Evolutionary conservation across 2,113 vertebrate species (phyloP).

Genomic region (Suncus etruscus): DNA sequence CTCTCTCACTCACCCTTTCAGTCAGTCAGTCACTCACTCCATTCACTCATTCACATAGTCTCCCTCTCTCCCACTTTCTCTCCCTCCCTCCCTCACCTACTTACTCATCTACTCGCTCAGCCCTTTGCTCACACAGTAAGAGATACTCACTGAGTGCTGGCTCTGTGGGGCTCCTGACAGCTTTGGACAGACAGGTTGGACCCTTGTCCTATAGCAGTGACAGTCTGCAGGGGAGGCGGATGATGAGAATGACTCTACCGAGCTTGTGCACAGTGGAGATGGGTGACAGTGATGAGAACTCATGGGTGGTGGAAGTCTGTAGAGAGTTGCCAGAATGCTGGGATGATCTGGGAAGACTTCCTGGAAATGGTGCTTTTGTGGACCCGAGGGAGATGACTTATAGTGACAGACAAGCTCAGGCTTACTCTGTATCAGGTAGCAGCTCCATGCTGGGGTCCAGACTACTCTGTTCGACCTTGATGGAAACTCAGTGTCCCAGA

Average conservation of each 20-base stretch:
- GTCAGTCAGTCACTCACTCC: too few relatives aligned
- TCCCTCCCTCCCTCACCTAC: not conserved
- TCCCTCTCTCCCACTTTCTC: not conserved
- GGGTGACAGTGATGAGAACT: too few relatives aligned
- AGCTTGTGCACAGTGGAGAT: too few relatives aligned
- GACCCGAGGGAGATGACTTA: too few relatives aligned
- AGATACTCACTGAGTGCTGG: not conserved
- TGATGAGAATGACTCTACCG: rapidly evolving
- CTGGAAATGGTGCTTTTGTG: not conserved
- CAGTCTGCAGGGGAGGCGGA: not conserved
- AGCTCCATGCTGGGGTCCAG: too few relatives aligned
- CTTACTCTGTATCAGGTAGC: too few relatives aligned
- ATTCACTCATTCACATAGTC: not conserved
- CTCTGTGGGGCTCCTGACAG: not conserved
- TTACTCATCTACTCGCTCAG: not conserved
- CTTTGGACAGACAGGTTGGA: not conserved
- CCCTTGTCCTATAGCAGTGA: not conserved
- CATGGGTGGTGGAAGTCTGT: too few relatives aligned
- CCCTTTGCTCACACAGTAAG: not conserved
- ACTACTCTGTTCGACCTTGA: too few relatives aligned
- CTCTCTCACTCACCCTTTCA: too few relatives aligned
- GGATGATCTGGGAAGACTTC: not conserved
- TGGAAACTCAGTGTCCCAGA: too few relatives aligned
- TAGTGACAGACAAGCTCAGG: too few relatives aligned
- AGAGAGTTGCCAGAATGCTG: too few relatives aligned